Conservation (phyloP, 2,888 invertebrate genomes). For the Lochmaea crataegi region DNA sequence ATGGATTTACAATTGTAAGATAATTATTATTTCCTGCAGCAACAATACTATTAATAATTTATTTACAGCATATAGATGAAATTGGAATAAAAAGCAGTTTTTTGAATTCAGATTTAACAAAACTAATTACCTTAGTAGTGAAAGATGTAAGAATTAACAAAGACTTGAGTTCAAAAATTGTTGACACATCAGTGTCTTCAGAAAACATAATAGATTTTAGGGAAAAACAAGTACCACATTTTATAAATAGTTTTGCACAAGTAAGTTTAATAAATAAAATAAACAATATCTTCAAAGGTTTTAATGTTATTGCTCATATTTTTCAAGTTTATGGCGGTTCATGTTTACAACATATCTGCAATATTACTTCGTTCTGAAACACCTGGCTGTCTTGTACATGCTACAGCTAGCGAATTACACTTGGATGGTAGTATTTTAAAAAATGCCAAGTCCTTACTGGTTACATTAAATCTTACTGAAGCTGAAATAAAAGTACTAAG, state of each 20-base stretch:
- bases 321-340: slow-evolving; percentile 85
- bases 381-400: slow-evolving; percentile 77
- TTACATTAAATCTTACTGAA: slow-evolving; percentile 78
- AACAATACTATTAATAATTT: slow-evolving; percentile 62
- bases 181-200: slow-evolving; percentile 51
- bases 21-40: neutral
- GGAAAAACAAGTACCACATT: slow-evolving; percentile 80
- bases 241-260: slow-evolving; percentile 86
- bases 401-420: slow-evolving; percentile 76
- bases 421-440: slow-evolving; percentile 78
- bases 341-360: slow-evolving; percentile 79
- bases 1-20: slow-evolving; percentile 68
- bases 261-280: slow-evolving; percentile 63
- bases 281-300: neutral
- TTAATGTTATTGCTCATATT: slow-evolving; percentile 19
- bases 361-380: slow-evolving; percentile 73
- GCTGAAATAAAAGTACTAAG: slow-evolving; percentile 73
- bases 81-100: slow-evolving; percentile 88
- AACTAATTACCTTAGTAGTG: slow-evolving; percentile 84
- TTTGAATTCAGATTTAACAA: slow-evolving; percentile 88
- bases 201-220: slow-evolving; percentile 72
- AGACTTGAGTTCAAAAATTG: slow-evolving; percentile 67
- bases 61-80: slow-evolving; percentile 83
- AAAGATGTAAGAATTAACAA: slow-evolving; percentile 84
- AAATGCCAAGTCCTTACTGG: slow-evolving; percentile 76